phyloP scores from a whole-genome alignment of 2,888 invertebrate species.

The Machimus atricapillus region DNA sequence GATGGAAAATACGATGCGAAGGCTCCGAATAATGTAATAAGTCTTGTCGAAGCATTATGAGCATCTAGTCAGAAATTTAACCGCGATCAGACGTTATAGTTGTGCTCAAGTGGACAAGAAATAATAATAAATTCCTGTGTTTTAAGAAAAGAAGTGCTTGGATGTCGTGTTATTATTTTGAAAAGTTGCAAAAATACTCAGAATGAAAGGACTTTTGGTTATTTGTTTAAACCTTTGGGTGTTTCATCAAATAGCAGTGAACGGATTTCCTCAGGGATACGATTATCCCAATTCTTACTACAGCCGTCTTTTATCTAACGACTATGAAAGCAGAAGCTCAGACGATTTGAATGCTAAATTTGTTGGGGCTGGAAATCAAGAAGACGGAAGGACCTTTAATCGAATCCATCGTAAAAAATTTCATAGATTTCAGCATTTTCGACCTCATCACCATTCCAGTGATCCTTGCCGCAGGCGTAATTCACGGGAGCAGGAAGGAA shows the following conservation, averaged over 20 bases:
- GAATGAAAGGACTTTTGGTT: neutral
- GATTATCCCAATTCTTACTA: neutral
- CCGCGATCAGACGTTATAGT: neutral
- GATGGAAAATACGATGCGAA: neutral
- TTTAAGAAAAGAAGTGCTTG: neutral
- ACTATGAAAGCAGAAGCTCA: neutral
- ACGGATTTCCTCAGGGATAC: neutral
- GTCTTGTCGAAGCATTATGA: neutral
- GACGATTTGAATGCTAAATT: neutral
- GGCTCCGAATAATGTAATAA: neutral
- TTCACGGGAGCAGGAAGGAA: constrained; percentile 53
- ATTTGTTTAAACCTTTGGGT: neutral
- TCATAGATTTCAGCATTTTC: neutral
- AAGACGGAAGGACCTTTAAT: constrained; percentile 1
- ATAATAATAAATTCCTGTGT: neutral
- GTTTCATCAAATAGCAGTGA: neutral
- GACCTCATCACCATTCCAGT: constrained; percentile 51
- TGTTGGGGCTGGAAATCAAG: neutral
- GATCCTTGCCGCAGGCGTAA: constrained; percentile 45
- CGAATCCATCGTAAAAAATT: neutral
- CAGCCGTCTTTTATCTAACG: neutral
- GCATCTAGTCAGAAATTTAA: neutral
- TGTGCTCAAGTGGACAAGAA: neutral
- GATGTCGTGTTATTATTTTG: neutral
- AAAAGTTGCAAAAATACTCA: neutral